phyloP scores from a whole-genome alignment of 2,113 vertebrate genomes.

The Chauna torquata region DNA sequence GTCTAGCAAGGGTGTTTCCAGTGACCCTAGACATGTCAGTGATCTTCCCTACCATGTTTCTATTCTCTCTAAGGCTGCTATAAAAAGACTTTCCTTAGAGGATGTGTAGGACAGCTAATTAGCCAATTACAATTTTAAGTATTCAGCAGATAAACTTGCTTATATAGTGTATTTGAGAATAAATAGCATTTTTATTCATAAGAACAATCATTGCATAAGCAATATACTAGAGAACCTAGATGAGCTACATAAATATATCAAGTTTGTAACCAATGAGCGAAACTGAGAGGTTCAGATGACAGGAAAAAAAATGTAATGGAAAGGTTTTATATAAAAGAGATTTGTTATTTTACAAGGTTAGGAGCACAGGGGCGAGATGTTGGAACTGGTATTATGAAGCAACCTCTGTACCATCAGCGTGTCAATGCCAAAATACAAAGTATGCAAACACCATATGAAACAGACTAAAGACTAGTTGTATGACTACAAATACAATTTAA shows the following conservation, averaged over 20 bases:
- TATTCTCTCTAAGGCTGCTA: background rate
- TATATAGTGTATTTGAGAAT: background rate
- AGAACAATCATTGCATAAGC: background rate
- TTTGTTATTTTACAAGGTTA: background rate
- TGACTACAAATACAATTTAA: background rate
- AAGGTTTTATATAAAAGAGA: background rate
- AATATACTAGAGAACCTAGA: background rate
- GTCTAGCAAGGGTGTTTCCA: background rate
- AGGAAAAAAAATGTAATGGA: background rate
- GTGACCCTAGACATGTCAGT: background rate
- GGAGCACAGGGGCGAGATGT: background rate
- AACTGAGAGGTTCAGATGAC: background rate
- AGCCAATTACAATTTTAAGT: background rate
- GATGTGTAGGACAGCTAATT: background rate
- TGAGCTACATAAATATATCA: background rate
- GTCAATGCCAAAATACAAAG: conserved; percentile 52
- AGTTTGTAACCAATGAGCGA: background rate
- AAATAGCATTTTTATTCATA: background rate
- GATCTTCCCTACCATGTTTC: background rate
- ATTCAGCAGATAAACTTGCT: background rate
- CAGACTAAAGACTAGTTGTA: background rate
- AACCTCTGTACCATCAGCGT: background rate
- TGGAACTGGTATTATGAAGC: background rate
- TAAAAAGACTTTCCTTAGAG: background rate
- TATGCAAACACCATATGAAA: conserved; percentile 15